Evolutionary conservation across 1,140 invertebrate species (phyloP), one percentile per base, ranked within the genome.

Genomic region (Schlechtendalia chinensis): DNA sequence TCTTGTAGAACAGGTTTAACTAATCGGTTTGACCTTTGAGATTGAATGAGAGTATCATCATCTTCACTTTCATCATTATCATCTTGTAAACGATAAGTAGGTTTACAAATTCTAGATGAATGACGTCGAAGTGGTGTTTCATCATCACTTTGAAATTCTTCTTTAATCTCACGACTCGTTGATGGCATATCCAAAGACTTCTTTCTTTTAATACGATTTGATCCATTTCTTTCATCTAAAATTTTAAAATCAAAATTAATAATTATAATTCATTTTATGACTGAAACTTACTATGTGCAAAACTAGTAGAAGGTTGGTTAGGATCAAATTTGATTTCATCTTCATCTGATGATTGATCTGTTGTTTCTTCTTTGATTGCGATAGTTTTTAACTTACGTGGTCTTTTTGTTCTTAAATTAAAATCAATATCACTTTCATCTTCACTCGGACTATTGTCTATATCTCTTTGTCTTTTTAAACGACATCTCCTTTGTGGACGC

Each of bases 221-320:
- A 19, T n/a, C 50, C 67, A 53, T 17, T 71, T 71, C 69, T 72
- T n/a, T 72, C 69, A 72, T 54, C 69, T 72, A 54, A 54, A 72
- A 72, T 54, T n/a, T 69, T 74, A 6, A 24, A 39, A 22, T 39
- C 22, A 39, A 32, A 74, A 58, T 75, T 16, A 58, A 75, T n/a
- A 32, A 47, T 32, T 16, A 24, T 8, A 58, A 45, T 19, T 54
- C 29, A 58, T 39, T 59, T 54, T 14, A 74, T 74, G 59, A 75
- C 8, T 56, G n/a, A 47, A 59, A 79, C 75, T 79, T 47, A 79
- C 75, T 79, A 50, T 79, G 75, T 19, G 75, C 75, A 79, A 12
- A 79, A 77, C 81, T 81, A 24, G 81, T 81, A 14, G 81, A 81
- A 32, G 81, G 74, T 50, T 67, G 59, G n/a, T 63, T 74, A 71